Evolutionary conservation across 2,888 invertebrate genomes (phyloP), one percentile per base, ranked within the genome.

Genomic region (Automeris io): DNA sequence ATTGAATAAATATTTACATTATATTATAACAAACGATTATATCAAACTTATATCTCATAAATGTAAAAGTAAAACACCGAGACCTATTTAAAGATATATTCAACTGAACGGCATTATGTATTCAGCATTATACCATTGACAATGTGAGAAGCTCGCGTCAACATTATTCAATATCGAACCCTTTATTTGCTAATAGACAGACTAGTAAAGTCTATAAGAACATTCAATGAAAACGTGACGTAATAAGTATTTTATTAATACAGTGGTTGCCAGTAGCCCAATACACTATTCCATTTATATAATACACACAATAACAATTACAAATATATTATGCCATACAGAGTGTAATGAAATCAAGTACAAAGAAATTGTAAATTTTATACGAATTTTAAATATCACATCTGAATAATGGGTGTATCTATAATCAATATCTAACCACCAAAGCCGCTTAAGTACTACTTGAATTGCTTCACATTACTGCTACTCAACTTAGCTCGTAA

Each of bases 121-220:
- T 42, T 44, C 42, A 45, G 61, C 61, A 58, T 64, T 66, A 69
- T 67, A 50, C 51, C 49, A 47, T 44, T 46, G 49, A 70, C 71
- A 73, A 74, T 66, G 49, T 49, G 46, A 45, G 48, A 45, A 54
- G 61, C 51, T 53, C 60, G 56, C 66, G 66, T 67, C 71, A 67
- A 59, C 64, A 60, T 65, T 56, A 72, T 73, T 69, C 64, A 68
- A 56, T 66, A 61, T 57, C 64, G 54, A 54, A 56, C 60, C 67
- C 68, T 70, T 64, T 69, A 73, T 70, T 70, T 68, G 61, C 62
- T 68, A 69, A 68, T 66, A 65, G 67, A 67, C 57, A 56, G 54
- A 51, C 39, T 48, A 47, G 71, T 71, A 73, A 71, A 45, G 29
- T 16, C 29, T 29, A 29, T 50, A 49, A 49, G 55, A 62, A 53